Evolutionary conservation across 2,888 invertebrate genomes (phyloP).

Genomic region (Limnephilus lunatus): DNA sequence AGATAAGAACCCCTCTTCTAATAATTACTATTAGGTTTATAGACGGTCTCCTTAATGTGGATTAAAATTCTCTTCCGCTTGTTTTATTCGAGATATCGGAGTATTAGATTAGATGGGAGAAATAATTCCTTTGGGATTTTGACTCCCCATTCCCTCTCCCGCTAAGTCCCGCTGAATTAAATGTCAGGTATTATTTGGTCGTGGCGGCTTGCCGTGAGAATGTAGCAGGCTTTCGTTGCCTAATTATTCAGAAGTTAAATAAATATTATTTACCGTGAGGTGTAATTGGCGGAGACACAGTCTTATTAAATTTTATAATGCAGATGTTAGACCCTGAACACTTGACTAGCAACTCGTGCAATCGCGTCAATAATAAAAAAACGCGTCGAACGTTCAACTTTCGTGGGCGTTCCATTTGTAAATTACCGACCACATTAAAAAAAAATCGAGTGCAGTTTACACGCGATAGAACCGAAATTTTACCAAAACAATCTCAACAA

Average conservation of each 20-base stretch:
- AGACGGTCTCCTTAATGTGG: background rate
- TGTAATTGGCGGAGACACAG: background rate
- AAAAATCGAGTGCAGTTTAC: too few relatives aligned
- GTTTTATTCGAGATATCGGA: slow-evolving; percentile 31
- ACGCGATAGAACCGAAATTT: too few relatives aligned
- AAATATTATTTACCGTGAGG: background rate
- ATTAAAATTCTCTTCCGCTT: slow-evolving; percentile 35
- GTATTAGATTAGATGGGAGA: slow-evolving; percentile 33
- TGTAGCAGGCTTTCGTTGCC: background rate
- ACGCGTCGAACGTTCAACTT: too few relatives aligned
- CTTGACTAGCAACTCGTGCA: too few relatives aligned
- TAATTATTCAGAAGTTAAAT: slow-evolving; percentile 28
- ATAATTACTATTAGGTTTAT: background rate
- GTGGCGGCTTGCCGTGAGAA: background rate
- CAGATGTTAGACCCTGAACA: background rate
- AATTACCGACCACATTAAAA: too few relatives aligned
- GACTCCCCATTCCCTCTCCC: background rate
- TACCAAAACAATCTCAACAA: too few relatives aligned
- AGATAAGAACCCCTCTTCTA: too few relatives aligned
- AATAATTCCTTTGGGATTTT: background rate
- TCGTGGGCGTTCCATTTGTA: too few relatives aligned
- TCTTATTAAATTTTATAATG: background rate
- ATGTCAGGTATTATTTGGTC: slow-evolving; percentile 38
- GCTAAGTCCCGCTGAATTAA: slow-evolving; percentile 30
- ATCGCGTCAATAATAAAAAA: too few relatives aligned